Base-by-base conservation (phyloP, 2,113 vertebrate species). In the Paralichthys olivaceus region DNA sequence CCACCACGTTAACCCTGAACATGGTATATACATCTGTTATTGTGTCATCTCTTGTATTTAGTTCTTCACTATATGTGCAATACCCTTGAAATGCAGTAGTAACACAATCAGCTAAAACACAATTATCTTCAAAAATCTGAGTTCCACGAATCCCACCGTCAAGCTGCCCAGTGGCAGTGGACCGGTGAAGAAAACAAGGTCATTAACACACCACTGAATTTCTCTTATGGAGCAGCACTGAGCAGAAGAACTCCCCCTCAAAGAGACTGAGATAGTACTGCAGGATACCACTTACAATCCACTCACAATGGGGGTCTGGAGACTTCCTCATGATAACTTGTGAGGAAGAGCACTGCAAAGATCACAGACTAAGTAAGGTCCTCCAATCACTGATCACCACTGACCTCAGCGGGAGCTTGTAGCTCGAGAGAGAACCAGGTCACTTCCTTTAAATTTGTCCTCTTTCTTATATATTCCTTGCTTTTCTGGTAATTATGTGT, bases 281-380 rank as follows among this genome's bases (percentile, higher is more conserved):
- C 80, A 56, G 84, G 86, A 81, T 80, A 77, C 82, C 84, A 91
- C 88, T 91, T 90, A 92, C 84, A 72, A 71, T 67, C 64, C 74
- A 40, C 77, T 85, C 85, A 84, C 76, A 71, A 70, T 28, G 57
- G 77, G 74, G 68, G 62, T 63, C 70, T 47, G 34, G 53, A 88
- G 74, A 84, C 84, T 83, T 79, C 67, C 58, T 57, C 54, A 47
- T 34, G 72, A 82, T 75, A 72, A 65, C 72, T 71, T 7, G 58
- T 59, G 34, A 70, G 56, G 70, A 75, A 72, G 56, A 64, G 67
- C 53, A 55, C 55, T 67, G 23, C 59, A 77, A 75, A 82, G 60
- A 87, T 81, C 79, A 71, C 26, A 79, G 70, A 72, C 51, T 70
- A 40, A 1, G 55, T 5, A 7, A 54, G 8, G 29, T 51, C 55